A percentile compares a stretch with the other conserved stretches of the same genome.
Conservation (phyloP, 1,140 invertebrate genomes). For the Procambarus clarkii region DNA sequence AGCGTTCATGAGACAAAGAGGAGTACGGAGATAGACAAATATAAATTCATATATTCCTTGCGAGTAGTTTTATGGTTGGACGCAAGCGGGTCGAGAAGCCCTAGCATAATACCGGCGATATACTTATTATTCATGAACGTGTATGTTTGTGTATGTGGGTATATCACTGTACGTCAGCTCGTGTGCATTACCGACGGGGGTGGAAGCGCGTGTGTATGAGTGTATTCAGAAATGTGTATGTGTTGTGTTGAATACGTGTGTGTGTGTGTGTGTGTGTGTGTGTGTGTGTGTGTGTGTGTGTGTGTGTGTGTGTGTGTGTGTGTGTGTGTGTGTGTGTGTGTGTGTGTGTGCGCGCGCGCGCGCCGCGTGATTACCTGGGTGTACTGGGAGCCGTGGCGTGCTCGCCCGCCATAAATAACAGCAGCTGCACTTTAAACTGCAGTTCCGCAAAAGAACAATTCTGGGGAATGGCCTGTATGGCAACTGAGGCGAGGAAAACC, state of each 20-base stretch:
- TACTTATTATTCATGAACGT: not conserved
- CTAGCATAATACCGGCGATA: not conserved
- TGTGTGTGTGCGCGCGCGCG: not conserved
- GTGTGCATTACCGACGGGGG: no score
- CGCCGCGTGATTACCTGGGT: no score
- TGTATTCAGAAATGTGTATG: no score
- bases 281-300: conserved; percentile 24
- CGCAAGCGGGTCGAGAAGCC: not conserved
- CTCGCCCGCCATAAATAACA: not conserved
- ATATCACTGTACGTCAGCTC: not conserved
- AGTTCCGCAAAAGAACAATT: not conserved
- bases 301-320: conserved; percentile 31
- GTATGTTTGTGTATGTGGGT: not conserved
- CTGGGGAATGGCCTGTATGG: not conserved
- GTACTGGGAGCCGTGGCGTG: not conserved
- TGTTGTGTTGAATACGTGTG: no score
- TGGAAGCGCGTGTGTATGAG: no score
- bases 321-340: conserved; percentile 27
- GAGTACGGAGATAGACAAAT: conserved; percentile 8
- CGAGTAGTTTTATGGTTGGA: not conserved
- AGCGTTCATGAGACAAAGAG: conserved; percentile 21
- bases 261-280: not conserved
- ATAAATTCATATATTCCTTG: not conserved
- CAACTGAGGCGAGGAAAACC: not conserved
- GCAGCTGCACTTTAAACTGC: not conserved